These are phyloP conservation scores for Cydia strobilella DNA, from an alignment of 1,140 invertebrate genomes.

Conservation along the genomic window DNA sequence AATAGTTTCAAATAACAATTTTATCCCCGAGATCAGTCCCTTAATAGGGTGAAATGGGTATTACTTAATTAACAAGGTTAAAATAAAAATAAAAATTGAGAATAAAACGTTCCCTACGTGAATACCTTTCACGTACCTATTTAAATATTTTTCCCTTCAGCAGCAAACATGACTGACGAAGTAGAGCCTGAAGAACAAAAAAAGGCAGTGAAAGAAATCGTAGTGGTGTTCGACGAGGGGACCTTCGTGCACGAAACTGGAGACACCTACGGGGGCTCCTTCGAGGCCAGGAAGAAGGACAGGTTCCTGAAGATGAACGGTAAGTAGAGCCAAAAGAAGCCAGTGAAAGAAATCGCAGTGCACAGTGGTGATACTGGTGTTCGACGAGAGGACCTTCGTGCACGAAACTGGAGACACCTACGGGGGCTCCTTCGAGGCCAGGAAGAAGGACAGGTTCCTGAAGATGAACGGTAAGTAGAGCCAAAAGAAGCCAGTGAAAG, in stretches of 20 bases:
- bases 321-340: conserved; percentile 50
- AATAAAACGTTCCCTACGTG: too few relatives aligned
- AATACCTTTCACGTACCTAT: too few relatives aligned
- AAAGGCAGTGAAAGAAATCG: conserved; percentile 56
- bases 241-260: conserved; percentile 51
- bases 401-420: conserved; percentile 43
- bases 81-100: too few relatives aligned
- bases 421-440: conserved; percentile 64
- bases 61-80: too few relatives aligned
- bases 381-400: conserved; percentile 59
- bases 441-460: conserved; percentile 65
- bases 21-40: too few relatives aligned
- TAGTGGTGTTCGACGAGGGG: conserved; percentile 58
- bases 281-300: conserved; percentile 72
- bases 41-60: too few relatives aligned
- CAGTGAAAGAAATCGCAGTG: conserved; percentile 57
- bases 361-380: too few relatives aligned
- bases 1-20: too few relatives aligned
- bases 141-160: neutral
- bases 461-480: conserved; percentile 68
- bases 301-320: conserved; percentile 68
- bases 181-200: conserved; percentile 42
- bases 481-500: conserved; percentile 54
- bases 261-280: conserved; percentile 51
- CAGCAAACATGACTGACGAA: conserved; percentile 46